Evolutionary conservation across 2,797 vertebrate species (phyloP).

Genomic region (Danio tinwini): DNA sequence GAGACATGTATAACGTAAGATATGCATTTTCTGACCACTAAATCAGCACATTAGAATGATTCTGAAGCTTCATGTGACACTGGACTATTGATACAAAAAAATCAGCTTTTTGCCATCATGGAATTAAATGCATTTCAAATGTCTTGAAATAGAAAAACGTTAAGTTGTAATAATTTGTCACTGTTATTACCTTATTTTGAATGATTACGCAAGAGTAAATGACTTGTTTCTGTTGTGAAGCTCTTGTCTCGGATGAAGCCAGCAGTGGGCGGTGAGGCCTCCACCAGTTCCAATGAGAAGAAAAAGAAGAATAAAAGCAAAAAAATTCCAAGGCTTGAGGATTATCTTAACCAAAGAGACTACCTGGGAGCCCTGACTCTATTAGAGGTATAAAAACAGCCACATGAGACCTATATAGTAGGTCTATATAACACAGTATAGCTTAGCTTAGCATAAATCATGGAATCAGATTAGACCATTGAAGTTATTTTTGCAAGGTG

Average conservation of each 20-base stretch:
- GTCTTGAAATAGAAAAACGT: not conserved
- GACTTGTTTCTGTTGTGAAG: slow-evolving; percentile 56
- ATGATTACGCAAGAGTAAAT: no score
- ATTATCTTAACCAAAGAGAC: slow-evolving; percentile 88
- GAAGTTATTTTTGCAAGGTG: no score
- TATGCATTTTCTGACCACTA: not conserved
- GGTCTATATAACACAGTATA: no score
- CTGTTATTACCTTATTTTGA: no score
- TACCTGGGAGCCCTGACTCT: slow-evolving; percentile 92
- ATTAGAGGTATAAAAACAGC: slow-evolving; percentile 82
- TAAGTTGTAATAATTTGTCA: no score
- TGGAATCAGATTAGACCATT: no score
- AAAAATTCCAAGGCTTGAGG: slow-evolving; percentile 86
- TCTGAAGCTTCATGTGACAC: not conserved
- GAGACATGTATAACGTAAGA: no score
- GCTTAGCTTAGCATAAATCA: no score
- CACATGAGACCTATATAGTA: no score
- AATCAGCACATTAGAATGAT: not conserved
- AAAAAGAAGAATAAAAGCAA: slow-evolving; percentile 86
- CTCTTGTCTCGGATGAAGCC: slow-evolving; percentile 90
- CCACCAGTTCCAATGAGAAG: slow-evolving; percentile 75
- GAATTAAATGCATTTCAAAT: not conserved
- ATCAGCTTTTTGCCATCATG: no score
- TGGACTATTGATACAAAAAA: not conserved
- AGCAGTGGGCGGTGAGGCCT: slow-evolving; percentile 81